These are phyloP conservation scores for Hyposoter didymator DNA, from an alignment of 2,888 invertebrate species.

Conservation along the genomic window DNA sequence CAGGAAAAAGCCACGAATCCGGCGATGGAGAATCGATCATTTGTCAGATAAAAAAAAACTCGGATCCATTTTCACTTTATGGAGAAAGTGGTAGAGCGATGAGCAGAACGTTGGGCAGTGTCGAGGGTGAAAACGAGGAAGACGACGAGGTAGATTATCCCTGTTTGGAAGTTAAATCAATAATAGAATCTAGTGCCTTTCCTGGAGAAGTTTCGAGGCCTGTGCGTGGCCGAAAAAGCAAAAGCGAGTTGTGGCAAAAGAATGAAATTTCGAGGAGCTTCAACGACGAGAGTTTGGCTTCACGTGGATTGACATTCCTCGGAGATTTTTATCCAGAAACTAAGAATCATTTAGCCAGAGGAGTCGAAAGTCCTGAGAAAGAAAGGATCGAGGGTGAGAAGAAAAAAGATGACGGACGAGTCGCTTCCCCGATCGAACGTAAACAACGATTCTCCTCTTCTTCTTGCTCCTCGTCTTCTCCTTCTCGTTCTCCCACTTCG, in stretches of 20 bases:
- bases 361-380: constrained; percentile 45
- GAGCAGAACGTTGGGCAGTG: constrained; percentile 54
- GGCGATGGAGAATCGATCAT: constrained; percentile 73
- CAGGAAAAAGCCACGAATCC: constrained; percentile 19
- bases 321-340: constrained; percentile 76
- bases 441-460: constrained; percentile 9
- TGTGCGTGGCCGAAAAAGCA: constrained; percentile 22
- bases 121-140: constrained; percentile 72
- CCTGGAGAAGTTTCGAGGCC: constrained; percentile 24
- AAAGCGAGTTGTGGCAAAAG: constrained; percentile 3
- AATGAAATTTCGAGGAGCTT: neutral
- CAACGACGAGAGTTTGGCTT: constrained; percentile 6
- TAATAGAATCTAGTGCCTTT: constrained; percentile 66
- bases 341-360: constrained; percentile 46
- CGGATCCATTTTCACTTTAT: constrained; percentile 82
- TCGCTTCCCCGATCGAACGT: neutral
- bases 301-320: constrained; percentile 69
- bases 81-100: constrained; percentile 77
- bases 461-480: neutral
- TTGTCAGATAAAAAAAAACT: constrained; percentile 83
- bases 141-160: constrained; percentile 82
- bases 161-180: constrained; percentile 82
- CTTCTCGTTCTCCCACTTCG: neutral
- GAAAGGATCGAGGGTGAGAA: constrained; percentile 34
- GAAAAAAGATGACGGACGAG: neutral